phyloP scores from a whole-genome alignment of 2,888 invertebrate species.

The Crioceris asparagi region DNA sequence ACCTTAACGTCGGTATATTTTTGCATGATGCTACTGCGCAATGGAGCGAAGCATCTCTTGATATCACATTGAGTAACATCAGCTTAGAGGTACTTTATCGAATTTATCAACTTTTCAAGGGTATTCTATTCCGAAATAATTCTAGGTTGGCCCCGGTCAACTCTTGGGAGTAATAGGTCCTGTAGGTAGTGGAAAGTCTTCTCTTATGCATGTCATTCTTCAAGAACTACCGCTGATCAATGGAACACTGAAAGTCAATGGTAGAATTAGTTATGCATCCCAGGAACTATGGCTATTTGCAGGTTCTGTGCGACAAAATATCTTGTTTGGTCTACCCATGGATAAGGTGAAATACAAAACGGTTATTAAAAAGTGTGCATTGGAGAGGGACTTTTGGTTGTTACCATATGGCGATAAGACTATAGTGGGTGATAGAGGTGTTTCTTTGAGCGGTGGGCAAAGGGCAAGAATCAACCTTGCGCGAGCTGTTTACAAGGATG shows the following conservation, averaged over 20 bases:
- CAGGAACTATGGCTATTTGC: conserved; percentile 84
- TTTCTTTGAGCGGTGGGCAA: conserved; percentile 73
- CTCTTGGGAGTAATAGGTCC: conserved; percentile 56
- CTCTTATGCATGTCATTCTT: conserved; percentile 47
- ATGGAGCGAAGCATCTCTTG: conserved; percentile 51
- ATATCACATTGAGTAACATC: conserved; percentile 57
- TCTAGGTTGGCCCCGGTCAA: conserved; percentile 36
- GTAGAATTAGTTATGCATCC: conserved; percentile 67
- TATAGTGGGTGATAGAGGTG: conserved; percentile 72
- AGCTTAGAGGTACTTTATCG: conserved; percentile 49
- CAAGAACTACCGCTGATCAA: conserved; percentile 61
- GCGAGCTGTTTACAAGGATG: conserved; percentile 74
- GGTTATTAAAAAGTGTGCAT: conserved; percentile 60
- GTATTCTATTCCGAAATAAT: no score
- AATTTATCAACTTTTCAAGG: no score
- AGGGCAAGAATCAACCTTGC: conserved; percentile 82
- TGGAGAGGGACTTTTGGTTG: conserved; percentile 61
- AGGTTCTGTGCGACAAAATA: conserved; percentile 81
- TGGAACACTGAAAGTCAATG: conserved; percentile 58
- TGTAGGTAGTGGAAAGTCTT: conserved; percentile 55
- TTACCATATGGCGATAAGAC: conserved; percentile 78
- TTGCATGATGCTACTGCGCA: conserved; percentile 58
- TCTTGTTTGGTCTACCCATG: conserved; percentile 75
- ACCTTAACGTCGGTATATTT: conserved; percentile 12
- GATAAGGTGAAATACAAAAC: conserved; percentile 49